Conservation (phyloP, 2,113 vertebrate genomes). For the Eira barbara region DNA sequence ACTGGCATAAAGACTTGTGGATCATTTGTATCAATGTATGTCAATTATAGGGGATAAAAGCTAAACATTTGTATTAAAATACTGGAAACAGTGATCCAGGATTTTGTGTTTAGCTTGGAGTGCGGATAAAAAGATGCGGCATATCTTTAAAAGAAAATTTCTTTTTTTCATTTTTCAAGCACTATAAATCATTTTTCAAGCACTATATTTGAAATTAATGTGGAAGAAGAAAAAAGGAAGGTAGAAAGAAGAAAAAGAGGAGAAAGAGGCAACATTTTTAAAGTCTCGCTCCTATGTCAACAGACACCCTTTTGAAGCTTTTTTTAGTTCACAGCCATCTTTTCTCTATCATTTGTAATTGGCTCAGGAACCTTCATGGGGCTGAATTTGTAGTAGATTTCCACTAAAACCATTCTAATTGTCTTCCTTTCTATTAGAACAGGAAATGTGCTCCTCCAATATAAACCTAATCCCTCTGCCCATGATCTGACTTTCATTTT, state of each 20-base stretch:
- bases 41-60: neutral
- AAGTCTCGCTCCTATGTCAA: neutral
- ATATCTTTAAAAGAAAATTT: neutral
- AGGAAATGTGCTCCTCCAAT: neutral
- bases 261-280: neutral
- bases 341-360: neutral
- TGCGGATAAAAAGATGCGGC: neutral
- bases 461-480: neutral
- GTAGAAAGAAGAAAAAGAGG: neutral
- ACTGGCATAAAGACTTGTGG: neutral
- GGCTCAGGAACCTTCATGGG: rapidly evolving
- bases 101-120: neutral
- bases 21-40: neutral
- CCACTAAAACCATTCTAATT: neutral
- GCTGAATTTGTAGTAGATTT: neutral
- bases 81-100: neutral
- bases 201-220: neutral
- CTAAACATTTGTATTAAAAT: neutral
- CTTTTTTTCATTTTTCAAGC: neutral
- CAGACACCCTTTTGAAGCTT: neutral
- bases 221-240: neutral
- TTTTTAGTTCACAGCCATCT: neutral
- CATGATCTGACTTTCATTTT: neutral
- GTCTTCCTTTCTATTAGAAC: neutral
- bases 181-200: neutral